These are phyloP conservation scores for Zeugodacus cucurbitae DNA, from an alignment of 1,140 invertebrate species.

Conservation along the genomic window DNA sequence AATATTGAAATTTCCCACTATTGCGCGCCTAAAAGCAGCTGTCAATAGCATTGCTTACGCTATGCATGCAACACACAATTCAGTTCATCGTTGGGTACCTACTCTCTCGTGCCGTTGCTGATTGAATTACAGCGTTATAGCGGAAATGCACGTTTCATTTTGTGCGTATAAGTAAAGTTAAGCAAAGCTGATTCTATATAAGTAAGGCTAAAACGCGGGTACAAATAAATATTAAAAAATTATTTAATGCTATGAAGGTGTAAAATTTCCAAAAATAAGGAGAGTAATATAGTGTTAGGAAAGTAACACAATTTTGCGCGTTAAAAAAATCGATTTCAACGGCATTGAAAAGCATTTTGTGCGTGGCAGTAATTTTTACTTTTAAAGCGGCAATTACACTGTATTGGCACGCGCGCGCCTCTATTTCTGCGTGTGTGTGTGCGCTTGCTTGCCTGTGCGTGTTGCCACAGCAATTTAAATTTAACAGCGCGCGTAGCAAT, in stretches of 20 bases:
- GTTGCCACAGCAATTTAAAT: conserved; percentile 11
- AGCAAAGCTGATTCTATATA: not conserved
- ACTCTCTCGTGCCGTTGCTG: conserved; percentile 27
- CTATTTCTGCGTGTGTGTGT: not conserved
- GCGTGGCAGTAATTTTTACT: conserved; percentile 6
- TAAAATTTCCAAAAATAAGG: not conserved
- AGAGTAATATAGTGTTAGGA: not conserved
- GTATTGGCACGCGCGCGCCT: not conserved
- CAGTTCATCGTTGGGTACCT: conserved; percentile 35
- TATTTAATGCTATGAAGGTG: not conserved
- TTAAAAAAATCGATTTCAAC: conserved; percentile 8
- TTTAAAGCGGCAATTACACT: not conserved
- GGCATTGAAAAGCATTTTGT: not conserved
- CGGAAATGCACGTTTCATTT: not conserved
- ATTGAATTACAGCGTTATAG: not conserved
- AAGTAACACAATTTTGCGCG: not conserved
- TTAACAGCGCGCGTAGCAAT: conserved; percentile 16
- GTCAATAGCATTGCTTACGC: not conserved
- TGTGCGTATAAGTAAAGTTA: not conserved
- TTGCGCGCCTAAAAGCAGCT: conserved; percentile 24
- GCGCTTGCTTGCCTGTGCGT: not conserved
- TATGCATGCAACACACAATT: conserved; percentile 14
- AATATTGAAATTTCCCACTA: not conserved
- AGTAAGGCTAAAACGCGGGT: not conserved
- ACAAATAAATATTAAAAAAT: not conserved